Conservation (phyloP, 2,888 invertebrate species). For the Gibbula magus region DNA sequence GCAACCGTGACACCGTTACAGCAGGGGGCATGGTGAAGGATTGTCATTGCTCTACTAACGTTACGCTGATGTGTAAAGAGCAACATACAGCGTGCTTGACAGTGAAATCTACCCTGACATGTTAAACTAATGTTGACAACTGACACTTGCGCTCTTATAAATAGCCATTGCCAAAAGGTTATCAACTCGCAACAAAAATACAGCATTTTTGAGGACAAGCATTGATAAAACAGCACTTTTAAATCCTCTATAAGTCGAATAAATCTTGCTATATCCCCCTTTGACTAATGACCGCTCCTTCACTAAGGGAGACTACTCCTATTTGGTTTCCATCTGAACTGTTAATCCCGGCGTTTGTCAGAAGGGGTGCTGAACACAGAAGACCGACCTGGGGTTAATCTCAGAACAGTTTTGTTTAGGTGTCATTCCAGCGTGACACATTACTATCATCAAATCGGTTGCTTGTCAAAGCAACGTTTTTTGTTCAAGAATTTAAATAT, state of each 20-base stretch:
- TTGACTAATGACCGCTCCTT: conserved; percentile 10
- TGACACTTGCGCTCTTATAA: background rate
- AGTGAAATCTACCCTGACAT: background rate
- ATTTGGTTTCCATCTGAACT: background rate
- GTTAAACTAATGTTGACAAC: background rate
- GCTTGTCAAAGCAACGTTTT: background rate
- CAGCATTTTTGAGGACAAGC: conserved; percentile 8
- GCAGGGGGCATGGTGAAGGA: no score
- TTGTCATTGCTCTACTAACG: no score
- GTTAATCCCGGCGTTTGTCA: background rate
- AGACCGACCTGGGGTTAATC: background rate
- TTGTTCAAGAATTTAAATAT: background rate
- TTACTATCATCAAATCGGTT: background rate
- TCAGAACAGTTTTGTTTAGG: background rate
- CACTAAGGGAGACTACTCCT: conserved; percentile 4
- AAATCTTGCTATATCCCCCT: background rate
- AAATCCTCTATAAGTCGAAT: background rate
- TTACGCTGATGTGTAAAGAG: no score
- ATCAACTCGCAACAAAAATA: background rate
- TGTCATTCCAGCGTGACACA: background rate
- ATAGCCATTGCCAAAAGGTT: conserved; percentile 12
- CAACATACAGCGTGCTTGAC: background rate
- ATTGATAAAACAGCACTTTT: conserved; percentile 16
- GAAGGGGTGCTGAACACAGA: background rate
- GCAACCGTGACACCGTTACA: no score